Evolutionary conservation across 1,140 invertebrate genomes (phyloP).

Genomic region (Drosophila asahinai): DNA sequence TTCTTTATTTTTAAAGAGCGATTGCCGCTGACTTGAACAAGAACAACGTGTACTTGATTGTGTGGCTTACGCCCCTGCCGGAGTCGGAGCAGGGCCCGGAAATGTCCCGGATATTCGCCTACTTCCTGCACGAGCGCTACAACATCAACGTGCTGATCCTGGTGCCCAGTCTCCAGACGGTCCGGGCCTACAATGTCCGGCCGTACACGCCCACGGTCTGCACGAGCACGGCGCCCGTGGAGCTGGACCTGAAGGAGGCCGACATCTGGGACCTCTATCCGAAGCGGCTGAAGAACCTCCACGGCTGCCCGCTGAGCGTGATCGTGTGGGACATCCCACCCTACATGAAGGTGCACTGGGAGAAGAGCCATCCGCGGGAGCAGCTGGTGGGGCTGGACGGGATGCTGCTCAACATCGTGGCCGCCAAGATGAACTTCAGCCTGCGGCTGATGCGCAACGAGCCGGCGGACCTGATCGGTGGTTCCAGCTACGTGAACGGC

Average conservation of each 20-base stretch:
- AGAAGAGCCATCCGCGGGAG: background rate
- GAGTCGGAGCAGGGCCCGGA: background rate
- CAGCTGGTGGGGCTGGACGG: slow-evolving; percentile 58
- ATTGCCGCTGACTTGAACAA: background rate
- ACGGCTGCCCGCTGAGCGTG: slow-evolving; percentile 54
- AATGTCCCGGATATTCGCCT: slow-evolving; percentile 50
- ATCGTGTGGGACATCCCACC: slow-evolving; percentile 62
- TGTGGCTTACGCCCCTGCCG: slow-evolving; percentile 8
- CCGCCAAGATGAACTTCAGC: slow-evolving; percentile 51
- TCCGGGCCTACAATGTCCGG: slow-evolving; percentile 31
- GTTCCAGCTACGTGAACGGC: slow-evolving; percentile 47
- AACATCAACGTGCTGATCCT: slow-evolving; percentile 55
- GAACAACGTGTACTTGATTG: slow-evolving; percentile 31
- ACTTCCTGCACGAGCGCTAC: slow-evolving; percentile 50
- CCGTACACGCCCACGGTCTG: slow-evolving; percentile 29
- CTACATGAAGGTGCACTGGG: slow-evolving; percentile 37
- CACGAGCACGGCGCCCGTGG: slow-evolving; percentile 22
- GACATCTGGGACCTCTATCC: slow-evolving; percentile 38
- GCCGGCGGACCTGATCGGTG: slow-evolving; percentile 46
- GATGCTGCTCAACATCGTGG: slow-evolving; percentile 33
- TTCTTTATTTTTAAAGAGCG: background rate
- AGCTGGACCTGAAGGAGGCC: background rate
- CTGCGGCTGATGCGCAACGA: slow-evolving; percentile 46
- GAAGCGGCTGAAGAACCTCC: slow-evolving; percentile 35
- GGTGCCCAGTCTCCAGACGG: background rate